Base-by-base conservation (phyloP, 2,888 invertebrate species). In the Drosophila fulvimacula region DNA sequence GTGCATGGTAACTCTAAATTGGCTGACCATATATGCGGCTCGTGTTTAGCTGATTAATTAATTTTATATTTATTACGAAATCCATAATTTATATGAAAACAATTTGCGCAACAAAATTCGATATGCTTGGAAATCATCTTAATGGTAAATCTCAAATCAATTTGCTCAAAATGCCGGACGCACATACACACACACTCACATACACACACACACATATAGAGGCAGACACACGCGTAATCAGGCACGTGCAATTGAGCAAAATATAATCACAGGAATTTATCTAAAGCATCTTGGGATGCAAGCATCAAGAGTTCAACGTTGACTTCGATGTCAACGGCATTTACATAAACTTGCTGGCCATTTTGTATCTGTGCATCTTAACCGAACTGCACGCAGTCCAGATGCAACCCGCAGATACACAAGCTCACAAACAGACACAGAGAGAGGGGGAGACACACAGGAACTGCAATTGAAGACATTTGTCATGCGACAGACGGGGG, bases 381-480 rank as follows among this genome's bases (percentile, higher is more conserved):
- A 27, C 27, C 58, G 42, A 39, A 48, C 66, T 56, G 58, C 41
- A 67, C 64, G 62, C 51, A 59, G 60, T 42, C 49, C 44, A 79
- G 86, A 83, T 83, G 65, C 82, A 79, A 64, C 69, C 62, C 77
- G 64, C 72, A 79, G 82, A 83, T 84, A 87, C 68, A 36, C 36
- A 52, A 17, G 24, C 27, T 15, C 27, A 46, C 17, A 17, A 10
- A n/a, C n/a, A 24, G 10, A 10, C 11, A 2, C 46, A 27, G n/a
- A 30, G 30, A 30, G 11, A 48, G 0, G 11, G 11, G 30, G 0
- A 17, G 10, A 5, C 17, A 15, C 27, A 73, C 85, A 85, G 83
- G 78, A 85, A 88, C 81, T 85, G 76, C 88, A 85, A 85, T 88
- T 85, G 86, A 78, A 73, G 80, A 85, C 86, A 85, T 85, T 85